Evolutionary conservation across 2,797 vertebrate genomes (phyloP).

Genomic region (Pyrocephalus nanus): DNA sequence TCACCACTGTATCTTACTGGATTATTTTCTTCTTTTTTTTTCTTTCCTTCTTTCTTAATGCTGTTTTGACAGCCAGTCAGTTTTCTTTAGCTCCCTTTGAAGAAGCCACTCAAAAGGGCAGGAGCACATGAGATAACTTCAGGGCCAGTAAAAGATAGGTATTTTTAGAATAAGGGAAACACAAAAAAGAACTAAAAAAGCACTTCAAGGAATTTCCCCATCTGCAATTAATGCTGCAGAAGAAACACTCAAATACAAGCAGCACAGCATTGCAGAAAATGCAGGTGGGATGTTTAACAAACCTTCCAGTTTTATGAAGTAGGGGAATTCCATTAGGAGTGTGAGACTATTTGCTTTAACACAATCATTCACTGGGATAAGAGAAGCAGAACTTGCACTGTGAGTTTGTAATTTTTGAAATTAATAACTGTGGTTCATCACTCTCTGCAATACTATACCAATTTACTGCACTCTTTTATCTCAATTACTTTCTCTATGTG

Average conservation of each 20-base stretch:
- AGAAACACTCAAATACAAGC: neutral
- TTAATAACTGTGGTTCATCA: slow-evolving; percentile 27
- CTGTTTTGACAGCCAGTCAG: neutral
- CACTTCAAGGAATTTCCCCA: neutral
- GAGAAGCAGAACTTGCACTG: slow-evolving; percentile 21
- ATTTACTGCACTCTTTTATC: slow-evolving; percentile 56
- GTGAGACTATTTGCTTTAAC: slow-evolving; percentile 12
- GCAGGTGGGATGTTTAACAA: neutral
- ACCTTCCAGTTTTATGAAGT: neutral
- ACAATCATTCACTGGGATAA: neutral
- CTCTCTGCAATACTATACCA: neutral
- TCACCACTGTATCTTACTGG: neutral
- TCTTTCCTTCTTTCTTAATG: neutral
- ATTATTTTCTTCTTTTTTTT: neutral
- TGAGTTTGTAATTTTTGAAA: slow-evolving; percentile 32
- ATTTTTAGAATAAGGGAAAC: neutral
- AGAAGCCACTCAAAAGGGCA: neutral
- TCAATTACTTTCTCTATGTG: slow-evolving; percentile 45
- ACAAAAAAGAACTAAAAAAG: neutral
- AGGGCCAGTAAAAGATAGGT: neutral
- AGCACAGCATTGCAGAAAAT: neutral
- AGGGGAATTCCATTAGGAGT: neutral
- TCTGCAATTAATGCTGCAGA: neutral
- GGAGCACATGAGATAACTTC: neutral
- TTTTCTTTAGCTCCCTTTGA: neutral